Percentiles rank a stretch among this genome's conserved stretches.
phyloP scores from a whole-genome alignment of 2,888 invertebrate species.

The Troides helena region DNA sequence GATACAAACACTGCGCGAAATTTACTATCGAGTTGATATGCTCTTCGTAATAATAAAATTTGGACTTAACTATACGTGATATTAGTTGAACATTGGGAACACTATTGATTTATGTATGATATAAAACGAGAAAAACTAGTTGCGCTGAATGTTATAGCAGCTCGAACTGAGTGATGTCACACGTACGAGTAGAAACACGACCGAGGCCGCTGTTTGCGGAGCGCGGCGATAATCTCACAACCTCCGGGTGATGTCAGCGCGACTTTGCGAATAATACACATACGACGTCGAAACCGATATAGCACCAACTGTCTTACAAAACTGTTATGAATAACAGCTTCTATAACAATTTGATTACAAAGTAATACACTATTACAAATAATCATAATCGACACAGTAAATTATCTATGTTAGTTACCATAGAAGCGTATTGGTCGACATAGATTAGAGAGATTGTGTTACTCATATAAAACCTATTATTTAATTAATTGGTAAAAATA shows the following conservation, averaged over 20 bases:
- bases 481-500: too few species aligned
- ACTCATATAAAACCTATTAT: too few species aligned
- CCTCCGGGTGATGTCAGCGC: conserved; percentile 66
- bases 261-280: conserved; percentile 39
- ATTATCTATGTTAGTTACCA: too few species aligned
- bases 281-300: conserved; percentile 43
- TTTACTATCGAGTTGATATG: background rate
- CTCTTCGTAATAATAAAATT: background rate
- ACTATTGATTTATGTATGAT: conserved; percentile 32
- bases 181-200: conserved; percentile 60
- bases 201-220: conserved; percentile 60
- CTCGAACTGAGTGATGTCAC: conserved; percentile 65
- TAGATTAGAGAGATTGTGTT: too few species aligned
- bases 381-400: too few species aligned
- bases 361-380: background rate
- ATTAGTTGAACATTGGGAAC: background rate
- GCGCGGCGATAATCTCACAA: conserved; percentile 60
- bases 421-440: too few species aligned
- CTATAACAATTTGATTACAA: background rate
- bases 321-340: background rate
- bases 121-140: conserved; percentile 40
- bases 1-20: conserved; percentile 19
- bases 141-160: conserved; percentile 33
- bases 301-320: conserved; percentile 1
- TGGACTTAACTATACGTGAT: background rate